Base-by-base conservation (phyloP, 2,113 vertebrate species). In the Thunnus maccoyii region DNA sequence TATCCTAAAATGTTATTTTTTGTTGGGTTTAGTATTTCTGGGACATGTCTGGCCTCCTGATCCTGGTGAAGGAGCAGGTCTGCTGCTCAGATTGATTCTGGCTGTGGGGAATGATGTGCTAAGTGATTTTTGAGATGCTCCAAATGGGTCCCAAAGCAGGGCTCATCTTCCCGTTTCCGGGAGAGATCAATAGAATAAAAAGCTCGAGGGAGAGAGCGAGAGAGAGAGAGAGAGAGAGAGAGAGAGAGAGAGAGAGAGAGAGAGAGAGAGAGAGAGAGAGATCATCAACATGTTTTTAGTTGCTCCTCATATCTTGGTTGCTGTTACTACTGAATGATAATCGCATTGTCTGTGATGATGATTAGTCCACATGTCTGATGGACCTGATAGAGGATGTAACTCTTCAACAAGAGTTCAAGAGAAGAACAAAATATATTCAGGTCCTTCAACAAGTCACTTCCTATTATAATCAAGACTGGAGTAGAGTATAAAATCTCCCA, bases 41-140 rank as follows among this genome's bases (percentile, higher is more conserved):
- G 36, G 20, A 71, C 16, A 51, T 67, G 73, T 76, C 20, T 32
- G 46, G 80, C 54, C 50, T 83, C 54, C 54, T 57, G 77, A 62
- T 56, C 63, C 56, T 57, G 63, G 18, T 64, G 70, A 60, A 73
- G 76, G 69, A 84, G 66, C 57, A 47, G 73, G 48, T 70, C 80
- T 78, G 70, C 82, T 62, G 83, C 46, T 81, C 72, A 63, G 51
- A 94, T 95, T 95, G 93, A 95, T 95, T 83, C 76, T 72, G 88
- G 77, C 91, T 92, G 86, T 72, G 67, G 74, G 87, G 90, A 91
- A 91, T 86, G 92, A 93, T 92, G 89, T 60, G 85, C 89, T 92
- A 94, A 94, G 92, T 94, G 95, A 93, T 94, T 93, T 93, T 94
- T 93, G 92, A 95, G 94, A 94, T 84, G 93, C 91, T 89, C 91